Evolutionary conservation across 2,888 invertebrate species (phyloP).

Genomic region (Molanna angustata): DNA sequence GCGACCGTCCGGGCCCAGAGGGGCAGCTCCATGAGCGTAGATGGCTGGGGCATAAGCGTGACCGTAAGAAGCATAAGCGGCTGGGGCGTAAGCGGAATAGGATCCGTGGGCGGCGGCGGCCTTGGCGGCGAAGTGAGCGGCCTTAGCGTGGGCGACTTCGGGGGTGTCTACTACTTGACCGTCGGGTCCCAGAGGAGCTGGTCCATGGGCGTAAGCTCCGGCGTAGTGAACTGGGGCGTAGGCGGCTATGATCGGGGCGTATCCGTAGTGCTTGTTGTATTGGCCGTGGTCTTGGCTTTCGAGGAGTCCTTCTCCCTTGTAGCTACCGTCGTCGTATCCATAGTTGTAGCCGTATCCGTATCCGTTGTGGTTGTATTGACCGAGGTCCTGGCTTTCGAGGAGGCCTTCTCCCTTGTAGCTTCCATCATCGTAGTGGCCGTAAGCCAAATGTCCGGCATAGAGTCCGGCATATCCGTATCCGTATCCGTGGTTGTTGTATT

Average conservation of each 20-base stretch:
- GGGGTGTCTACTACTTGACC: constrained; percentile 29
- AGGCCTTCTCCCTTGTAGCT: constrained; percentile 21
- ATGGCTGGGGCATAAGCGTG: neutral
- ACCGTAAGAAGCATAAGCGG: neutral
- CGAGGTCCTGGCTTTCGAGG: constrained; percentile 20
- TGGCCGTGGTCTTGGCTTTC: constrained; percentile 2
- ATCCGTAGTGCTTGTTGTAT: neutral
- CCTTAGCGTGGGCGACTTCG: constrained; percentile 29
- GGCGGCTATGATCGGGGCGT: too few species aligned
- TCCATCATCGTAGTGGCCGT: constrained; percentile 17
- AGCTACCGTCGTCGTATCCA: neutral
- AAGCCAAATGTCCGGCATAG: neutral
- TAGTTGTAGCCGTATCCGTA: constrained; percentile 43
- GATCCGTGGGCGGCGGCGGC: constrained; percentile 36
- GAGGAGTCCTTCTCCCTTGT: too few species aligned
- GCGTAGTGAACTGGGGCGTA: neutral
- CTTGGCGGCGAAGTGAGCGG: constrained; percentile 36
- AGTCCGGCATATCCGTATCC: constrained; percentile 5
- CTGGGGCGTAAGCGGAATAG: constrained; percentile 12
- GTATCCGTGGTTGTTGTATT: constrained; percentile 7
- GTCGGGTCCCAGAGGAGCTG: constrained; percentile 30
- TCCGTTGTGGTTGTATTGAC: constrained; percentile 42
- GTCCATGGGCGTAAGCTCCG: constrained; percentile 5
- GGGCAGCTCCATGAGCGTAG: constrained; percentile 11
- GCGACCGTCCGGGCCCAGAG: constrained; percentile 20